Evolutionary conservation across 2,113 vertebrate genomes (phyloP).

Genomic region (Embiotoca jacksoni): DNA sequence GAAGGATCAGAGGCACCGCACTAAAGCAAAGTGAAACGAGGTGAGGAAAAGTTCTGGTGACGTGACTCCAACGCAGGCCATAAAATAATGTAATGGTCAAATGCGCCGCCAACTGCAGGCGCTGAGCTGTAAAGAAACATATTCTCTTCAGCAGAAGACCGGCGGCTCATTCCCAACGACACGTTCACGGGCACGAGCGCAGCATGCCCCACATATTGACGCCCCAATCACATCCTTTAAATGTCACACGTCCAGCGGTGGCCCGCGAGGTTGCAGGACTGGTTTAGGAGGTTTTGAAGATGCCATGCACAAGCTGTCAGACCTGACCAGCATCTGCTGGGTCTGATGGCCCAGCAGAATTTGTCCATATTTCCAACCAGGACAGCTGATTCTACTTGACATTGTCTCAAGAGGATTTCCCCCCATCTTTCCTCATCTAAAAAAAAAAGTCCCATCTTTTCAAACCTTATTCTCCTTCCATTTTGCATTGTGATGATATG

Average conservation of each 20-base stretch:
- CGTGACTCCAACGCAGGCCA: neutral
- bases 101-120: neutral
- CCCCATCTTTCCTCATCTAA: neutral
- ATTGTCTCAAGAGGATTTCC: neutral
- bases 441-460: conserved; percentile 25
- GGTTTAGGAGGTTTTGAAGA: conserved; percentile 52
- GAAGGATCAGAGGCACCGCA: conserved; percentile 3
- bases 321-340: conserved; percentile 33
- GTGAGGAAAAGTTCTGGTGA: conserved; percentile 15
- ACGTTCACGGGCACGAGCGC: conserved; percentile 23
- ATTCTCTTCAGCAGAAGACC: conserved; percentile 19
- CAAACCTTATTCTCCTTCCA: conserved; percentile 25
- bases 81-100: conserved; percentile 12
- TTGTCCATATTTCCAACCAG: conserved; percentile 18
- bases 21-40: conserved; percentile 24
- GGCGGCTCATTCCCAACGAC: conserved; percentile 28
- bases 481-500: neutral
- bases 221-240: conserved; percentile 60
- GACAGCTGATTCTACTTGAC: conserved; percentile 40
- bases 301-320: conserved; percentile 38
- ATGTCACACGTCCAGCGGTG: conserved; percentile 42
- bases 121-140: conserved; percentile 28
- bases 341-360: conserved; percentile 13
- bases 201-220: conserved; percentile 36
- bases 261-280: conserved; percentile 29